These are phyloP conservation scores for Mobula hypostoma DNA, from an alignment of 2,113 vertebrate genomes.

Conservation along the genomic window DNA sequence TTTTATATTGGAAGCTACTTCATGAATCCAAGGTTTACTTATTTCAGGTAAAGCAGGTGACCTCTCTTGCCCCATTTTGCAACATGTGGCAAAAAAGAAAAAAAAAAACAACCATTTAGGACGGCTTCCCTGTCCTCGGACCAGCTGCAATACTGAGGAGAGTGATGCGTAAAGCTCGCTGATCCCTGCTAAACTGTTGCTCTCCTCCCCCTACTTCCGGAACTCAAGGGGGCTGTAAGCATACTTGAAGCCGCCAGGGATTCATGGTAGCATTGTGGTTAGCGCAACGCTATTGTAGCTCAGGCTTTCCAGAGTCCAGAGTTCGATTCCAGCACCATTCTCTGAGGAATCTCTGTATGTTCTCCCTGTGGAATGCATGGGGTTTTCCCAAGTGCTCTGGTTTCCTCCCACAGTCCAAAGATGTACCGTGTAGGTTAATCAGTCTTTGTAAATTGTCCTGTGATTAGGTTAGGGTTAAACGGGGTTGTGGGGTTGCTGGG, in stretches of 20 bases:
- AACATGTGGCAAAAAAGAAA: neutral
- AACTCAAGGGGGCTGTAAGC: neutral
- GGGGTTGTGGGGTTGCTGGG: too few relatives aligned
- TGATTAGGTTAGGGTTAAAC: too few relatives aligned
- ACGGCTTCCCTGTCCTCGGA: neutral
- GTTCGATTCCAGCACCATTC: too few relatives aligned
- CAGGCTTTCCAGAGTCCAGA: too few relatives aligned
- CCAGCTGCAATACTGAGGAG: neutral
- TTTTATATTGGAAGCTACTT: neutral
- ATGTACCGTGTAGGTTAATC: too few relatives aligned
- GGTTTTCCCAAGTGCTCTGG: too few relatives aligned
- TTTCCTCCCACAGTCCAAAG: too few relatives aligned
- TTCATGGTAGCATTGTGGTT: too few relatives aligned
- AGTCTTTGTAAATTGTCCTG: too few relatives aligned
- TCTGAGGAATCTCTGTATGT: too few relatives aligned
- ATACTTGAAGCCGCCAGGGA: neutral
- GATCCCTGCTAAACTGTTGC: neutral
- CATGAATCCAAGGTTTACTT: neutral
- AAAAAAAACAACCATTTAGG: neutral
- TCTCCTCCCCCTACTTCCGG: neutral
- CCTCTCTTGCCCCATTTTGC: neutral
- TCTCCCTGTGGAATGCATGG: too few relatives aligned
- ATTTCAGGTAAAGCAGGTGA: neutral
- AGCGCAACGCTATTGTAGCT: too few relatives aligned
- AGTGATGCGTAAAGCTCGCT: neutral